Percentiles rank a stretch among this genome's conserved stretches.
Evolutionary conservation across 2,797 vertebrate genomes (phyloP).

Genomic region (Aplochiton taeniatus): DNA sequence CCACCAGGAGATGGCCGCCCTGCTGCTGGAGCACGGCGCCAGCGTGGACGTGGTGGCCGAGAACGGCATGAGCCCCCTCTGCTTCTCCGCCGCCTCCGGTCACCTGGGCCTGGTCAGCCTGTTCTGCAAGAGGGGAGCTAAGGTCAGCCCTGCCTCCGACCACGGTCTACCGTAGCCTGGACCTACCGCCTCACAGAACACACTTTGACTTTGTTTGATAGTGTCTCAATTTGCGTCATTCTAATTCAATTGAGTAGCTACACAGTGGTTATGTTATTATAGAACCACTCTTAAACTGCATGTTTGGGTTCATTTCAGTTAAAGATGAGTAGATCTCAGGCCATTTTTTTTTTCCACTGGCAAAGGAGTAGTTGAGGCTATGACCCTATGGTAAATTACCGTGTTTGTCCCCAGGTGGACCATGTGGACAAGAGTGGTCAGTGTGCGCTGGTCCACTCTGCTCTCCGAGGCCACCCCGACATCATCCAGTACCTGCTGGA

Average conservation of each 20-base stretch:
- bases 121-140: slow-evolving; percentile 86
- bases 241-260: too few relatives aligned
- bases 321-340: too few relatives aligned
- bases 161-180: neutral
- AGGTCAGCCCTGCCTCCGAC: slow-evolving; percentile 72
- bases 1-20: slow-evolving; percentile 89
- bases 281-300: too few relatives aligned
- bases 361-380: too few relatives aligned
- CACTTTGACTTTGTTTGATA: too few relatives aligned
- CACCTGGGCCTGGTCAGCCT: slow-evolving; percentile 86
- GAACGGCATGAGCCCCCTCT: slow-evolving; percentile 88
- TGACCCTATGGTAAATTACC: slow-evolving; percentile 8
- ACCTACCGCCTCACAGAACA: neutral
- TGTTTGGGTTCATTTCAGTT: too few relatives aligned
- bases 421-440: slow-evolving; percentile 94
- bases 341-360: too few relatives aligned
- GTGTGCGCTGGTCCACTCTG: slow-evolving; percentile 90
- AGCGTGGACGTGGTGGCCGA: slow-evolving; percentile 87
- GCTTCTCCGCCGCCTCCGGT: slow-evolving; percentile 89
- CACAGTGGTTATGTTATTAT: too few relatives aligned
- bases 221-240: too few relatives aligned
- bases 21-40: slow-evolving; percentile 91
- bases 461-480: slow-evolving; percentile 86
- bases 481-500: slow-evolving; percentile 86
- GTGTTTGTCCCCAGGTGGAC: slow-evolving; percentile 78